Evolutionary conservation across 2,888 invertebrate species (phyloP), one percentile per base, ranked within the genome.

Genomic region (Brachylomia viminalis): DNA sequence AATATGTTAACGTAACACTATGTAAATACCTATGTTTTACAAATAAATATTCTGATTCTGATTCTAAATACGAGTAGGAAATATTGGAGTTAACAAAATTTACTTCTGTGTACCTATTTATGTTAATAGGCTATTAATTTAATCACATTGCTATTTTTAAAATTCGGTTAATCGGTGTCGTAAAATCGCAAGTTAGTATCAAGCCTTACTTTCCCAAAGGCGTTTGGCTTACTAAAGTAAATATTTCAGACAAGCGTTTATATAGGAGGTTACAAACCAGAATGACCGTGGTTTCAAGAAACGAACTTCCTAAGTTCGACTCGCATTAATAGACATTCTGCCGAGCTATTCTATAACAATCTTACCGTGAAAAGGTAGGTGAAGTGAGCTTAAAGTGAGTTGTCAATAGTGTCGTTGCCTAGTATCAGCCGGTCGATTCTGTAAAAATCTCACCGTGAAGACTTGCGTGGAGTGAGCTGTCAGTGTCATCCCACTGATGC

Each of bases 261-360:
- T n/a, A n/a, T n/a, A n/a, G n/a, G 58, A 54, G 54, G 74, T 72
- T 75, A 65, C 72, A n/a, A n/a, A n/a, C n/a, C 38, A 17, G n/a
- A 38, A n/a, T 38, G 38, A 38, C 38, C 4, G 17, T 5, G n/a
- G 17, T n/a, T 62, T 38, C n/a, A 17, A 38, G 62, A 62, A 17
- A 62, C 10, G 5, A 38, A 38, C 17, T 42, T 62, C 2, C 17
- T 2, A 17, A 6, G n/a, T n/a, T n/a, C 38, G n/a, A 42, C 17
- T 42, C n/a, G 13, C n/a, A 17, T n/a, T n/a, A 38, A n/a, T 62
- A 33, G 38, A 62, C 62, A 62, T 61, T 38, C 15, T 61, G n/a
- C n/a, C n/a, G n/a, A n/a, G n/a, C n/a, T n/a, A n/a, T n/a, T n/a
- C n/a, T n/a, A n/a, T n/a, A n/a, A n/a, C n/a, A n/a, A n/a, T n/a